These are phyloP conservation scores for Drosophila erecta DNA, from an alignment of 1,140 invertebrate genomes.

Conservation along the genomic window DNA sequence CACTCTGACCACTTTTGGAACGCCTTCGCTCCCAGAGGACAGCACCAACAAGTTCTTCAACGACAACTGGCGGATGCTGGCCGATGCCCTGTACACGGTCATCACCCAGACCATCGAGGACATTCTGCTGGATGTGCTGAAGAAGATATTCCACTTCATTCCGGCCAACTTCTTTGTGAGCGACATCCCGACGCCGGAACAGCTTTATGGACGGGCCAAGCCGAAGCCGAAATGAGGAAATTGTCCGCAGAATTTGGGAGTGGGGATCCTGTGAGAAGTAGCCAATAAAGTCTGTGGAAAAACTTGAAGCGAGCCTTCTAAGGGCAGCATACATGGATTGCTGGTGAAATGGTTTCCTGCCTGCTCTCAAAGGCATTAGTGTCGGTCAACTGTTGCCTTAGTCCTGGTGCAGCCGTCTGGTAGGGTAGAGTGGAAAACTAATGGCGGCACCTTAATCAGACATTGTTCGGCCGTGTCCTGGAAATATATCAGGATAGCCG, in stretches of 20 bases:
- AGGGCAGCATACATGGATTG: not conserved
- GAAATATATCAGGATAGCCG: slow-evolving; percentile 68
- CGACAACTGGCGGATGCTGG: slow-evolving; percentile 88
- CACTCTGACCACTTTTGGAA: not conserved
- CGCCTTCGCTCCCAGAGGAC: slow-evolving; percentile 86
- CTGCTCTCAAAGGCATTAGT: slow-evolving; percentile 41
- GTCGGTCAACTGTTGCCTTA: slow-evolving; percentile 69
- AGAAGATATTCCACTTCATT: slow-evolving; percentile 88
- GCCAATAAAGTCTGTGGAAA: slow-evolving; percentile 30
- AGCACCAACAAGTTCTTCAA: slow-evolving; percentile 89
- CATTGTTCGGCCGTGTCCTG: slow-evolving; percentile 44
- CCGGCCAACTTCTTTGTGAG: slow-evolving; percentile 88
- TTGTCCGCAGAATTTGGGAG: not conserved
- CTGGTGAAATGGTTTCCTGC: slow-evolving; percentile 4
- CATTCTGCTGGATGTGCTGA: slow-evolving; percentile 87
- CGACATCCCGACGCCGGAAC: slow-evolving; percentile 85
- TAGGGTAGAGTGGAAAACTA: slow-evolving; percentile 29
- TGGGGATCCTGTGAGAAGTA: slow-evolving; percentile 3
- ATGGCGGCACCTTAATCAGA: slow-evolving; percentile 38
- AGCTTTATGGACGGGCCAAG: slow-evolving; percentile 72
- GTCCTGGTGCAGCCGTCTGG: not conserved
- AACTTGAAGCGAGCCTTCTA: slow-evolving; percentile 9
- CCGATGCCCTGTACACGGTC: slow-evolving; percentile 88
- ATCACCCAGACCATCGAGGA: slow-evolving; percentile 89
- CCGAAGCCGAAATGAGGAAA: slow-evolving; percentile 38